These are phyloP conservation scores for Branchipolynoe longqiensis DNA, from an alignment of 2,888 invertebrate species.

Conservation along the genomic window DNA sequence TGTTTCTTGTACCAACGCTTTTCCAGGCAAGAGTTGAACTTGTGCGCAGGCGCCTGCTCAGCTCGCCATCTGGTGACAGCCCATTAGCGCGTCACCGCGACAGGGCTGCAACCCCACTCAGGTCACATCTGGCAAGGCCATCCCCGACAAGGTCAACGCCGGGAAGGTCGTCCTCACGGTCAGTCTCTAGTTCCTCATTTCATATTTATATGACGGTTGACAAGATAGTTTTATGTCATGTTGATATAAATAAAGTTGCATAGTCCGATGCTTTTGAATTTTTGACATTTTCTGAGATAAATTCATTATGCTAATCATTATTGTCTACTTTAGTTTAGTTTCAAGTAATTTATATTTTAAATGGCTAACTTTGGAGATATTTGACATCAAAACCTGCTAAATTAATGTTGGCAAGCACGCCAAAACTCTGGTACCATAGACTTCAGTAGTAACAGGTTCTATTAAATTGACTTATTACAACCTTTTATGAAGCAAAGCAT, in stretches of 20 bases:
- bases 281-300: background rate
- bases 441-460: no score
- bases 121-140: slow-evolving; percentile 28
- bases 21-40: slow-evolving; percentile 33
- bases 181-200: background rate
- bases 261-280: background rate
- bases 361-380: no score
- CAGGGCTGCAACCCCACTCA: slow-evolving; percentile 4
- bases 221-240: background rate
- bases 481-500: no score
- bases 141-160: slow-evolving; percentile 14
- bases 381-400: no score
- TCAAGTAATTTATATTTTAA: no score
- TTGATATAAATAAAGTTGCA: background rate
- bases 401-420: no score
- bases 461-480: no score
- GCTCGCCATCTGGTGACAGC: slow-evolving; percentile 14
- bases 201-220: background rate
- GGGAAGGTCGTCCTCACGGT: slow-evolving; percentile 2
- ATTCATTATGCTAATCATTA: no score
- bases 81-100: slow-evolving; percentile 2
- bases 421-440: no score
- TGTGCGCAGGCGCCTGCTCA: slow-evolving; percentile 19
- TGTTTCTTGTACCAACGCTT: no score
- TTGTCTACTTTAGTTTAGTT: no score